Percentiles rank a stretch among this genome's conserved stretches.
These are phyloP conservation scores for Oncorhynchus mykiss DNA, from an alignment of 2,113 vertebrate genomes.

Conservation along the genomic window DNA sequence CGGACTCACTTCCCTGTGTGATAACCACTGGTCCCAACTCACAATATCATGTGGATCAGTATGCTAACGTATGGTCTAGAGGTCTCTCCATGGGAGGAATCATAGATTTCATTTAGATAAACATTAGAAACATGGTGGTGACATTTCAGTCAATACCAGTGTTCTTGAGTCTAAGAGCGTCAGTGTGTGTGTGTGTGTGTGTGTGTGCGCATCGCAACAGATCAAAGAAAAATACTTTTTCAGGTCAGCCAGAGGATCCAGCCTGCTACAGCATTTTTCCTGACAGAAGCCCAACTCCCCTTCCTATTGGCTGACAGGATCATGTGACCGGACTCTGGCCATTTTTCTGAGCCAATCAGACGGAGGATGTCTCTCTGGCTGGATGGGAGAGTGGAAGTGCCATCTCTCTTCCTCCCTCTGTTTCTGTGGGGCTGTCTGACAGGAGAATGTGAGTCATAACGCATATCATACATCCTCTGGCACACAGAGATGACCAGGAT, in stretches of 20 bases:
- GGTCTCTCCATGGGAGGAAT: not conserved
- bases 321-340: constrained; percentile 71
- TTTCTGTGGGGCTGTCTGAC: not conserved
- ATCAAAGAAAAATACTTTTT: constrained; percentile 10
- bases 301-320: constrained; percentile 57
- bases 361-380: constrained; percentile 38
- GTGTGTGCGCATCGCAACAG: not conserved
- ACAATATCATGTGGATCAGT: not conserved
- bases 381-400: constrained; percentile 41
- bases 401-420: constrained; percentile 25
- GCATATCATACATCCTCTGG: not conserved
- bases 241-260: constrained; percentile 46
- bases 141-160: not conserved
- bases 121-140: not conserved
- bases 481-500: not conserved
- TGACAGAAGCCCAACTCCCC: constrained; percentile 24
- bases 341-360: constrained; percentile 66
- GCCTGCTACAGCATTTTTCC: constrained; percentile 44
- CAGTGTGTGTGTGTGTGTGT: not conserved
- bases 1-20: not conserved
- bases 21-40: not conserved
- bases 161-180: not conserved
- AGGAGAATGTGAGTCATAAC: not conserved
- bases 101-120: not conserved
- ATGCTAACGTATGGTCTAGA: not conserved